A percentile compares a stretch with the other conserved stretches of the same genome.
These are phyloP conservation scores for Pelodytes ibericus DNA, from an alignment of 2,797 vertebrate species.

Conservation along the genomic window DNA sequence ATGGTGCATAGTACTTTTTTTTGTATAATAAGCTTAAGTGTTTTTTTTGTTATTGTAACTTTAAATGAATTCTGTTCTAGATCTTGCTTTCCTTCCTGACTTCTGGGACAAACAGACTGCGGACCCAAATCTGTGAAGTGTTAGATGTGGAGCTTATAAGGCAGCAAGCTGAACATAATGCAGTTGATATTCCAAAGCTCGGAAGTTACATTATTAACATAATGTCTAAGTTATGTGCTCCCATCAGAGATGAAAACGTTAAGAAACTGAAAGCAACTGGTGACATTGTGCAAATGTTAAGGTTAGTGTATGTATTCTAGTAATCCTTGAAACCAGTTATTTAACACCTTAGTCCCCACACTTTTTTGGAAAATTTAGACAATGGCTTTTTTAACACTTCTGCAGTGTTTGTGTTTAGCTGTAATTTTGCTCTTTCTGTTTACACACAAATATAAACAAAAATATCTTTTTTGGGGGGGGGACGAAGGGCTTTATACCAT, in stretches of 20 bases:
- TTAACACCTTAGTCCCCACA: too few relatives aligned
- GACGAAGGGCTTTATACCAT: too few relatives aligned
- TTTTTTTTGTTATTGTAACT: not conserved
- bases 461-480: too few relatives aligned
- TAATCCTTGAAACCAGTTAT: too few relatives aligned
- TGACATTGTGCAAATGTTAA: slow-evolving; percentile 80
- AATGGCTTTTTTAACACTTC: too few relatives aligned
- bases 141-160: slow-evolving; percentile 89
- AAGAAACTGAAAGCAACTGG: slow-evolving; percentile 81
- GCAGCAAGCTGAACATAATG: slow-evolving; percentile 88
- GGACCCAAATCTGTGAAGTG: slow-evolving; percentile 90
- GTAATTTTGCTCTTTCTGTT: too few relatives aligned
- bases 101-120: slow-evolving; percentile 87
- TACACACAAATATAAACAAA: too few relatives aligned
- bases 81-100: slow-evolving; percentile 89
- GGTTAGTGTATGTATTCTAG: slow-evolving; percentile 67
- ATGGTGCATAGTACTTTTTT: too few relatives aligned
- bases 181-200: slow-evolving; percentile 87
- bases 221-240: slow-evolving; percentile 92
- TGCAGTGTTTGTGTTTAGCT: too few relatives aligned
- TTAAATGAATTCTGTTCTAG: slow-evolving; percentile 61
- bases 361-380: too few relatives aligned
- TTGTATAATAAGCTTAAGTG: not conserved
- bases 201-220: slow-evolving; percentile 86
- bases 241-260: slow-evolving; percentile 83